Conservation (phyloP, 53 echinoderm and acorn worm genomes). For the Zoroaster sp. region DNA sequence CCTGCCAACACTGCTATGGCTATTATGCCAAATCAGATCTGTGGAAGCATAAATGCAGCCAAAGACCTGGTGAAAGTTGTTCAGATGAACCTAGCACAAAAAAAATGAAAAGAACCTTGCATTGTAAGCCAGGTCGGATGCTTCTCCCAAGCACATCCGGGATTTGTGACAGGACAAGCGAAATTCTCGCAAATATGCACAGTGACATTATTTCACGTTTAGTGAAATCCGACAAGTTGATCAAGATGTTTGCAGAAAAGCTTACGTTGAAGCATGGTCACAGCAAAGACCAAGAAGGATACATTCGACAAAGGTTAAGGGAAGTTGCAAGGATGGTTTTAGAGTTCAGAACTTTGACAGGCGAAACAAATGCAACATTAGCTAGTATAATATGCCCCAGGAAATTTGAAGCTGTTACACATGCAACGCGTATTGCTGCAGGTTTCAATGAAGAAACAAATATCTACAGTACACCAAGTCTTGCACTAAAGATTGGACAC, state of each 20-base stretch:
- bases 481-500: slow-evolving; percentile 68
- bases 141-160: slow-evolving; percentile 43
- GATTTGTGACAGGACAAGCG: slow-evolving; percentile 9
- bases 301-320: slow-evolving; percentile 54
- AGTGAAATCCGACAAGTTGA: slow-evolving; percentile 48
- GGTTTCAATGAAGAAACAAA: slow-evolving; percentile 49
- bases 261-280: slow-evolving; percentile 50
- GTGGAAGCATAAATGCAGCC: slow-evolving; percentile 63
- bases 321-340: slow-evolving; percentile 52
- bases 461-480: slow-evolving; percentile 47
- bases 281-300: slow-evolving; percentile 36
- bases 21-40: slow-evolving; percentile 60
- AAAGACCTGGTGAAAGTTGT: neutral
- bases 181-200: slow-evolving; percentile 41
- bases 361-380: slow-evolving; percentile 47
- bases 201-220: slow-evolving; percentile 29
- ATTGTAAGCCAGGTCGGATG: neutral
- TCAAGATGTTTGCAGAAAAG: slow-evolving; percentile 52
- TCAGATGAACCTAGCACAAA: neutral
- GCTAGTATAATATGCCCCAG: slow-evolving; percentile 55
- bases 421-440: slow-evolving; percentile 34
- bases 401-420: slow-evolving; percentile 54
- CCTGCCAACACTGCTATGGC: slow-evolving; percentile 57
- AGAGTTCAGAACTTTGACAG: slow-evolving; percentile 54
- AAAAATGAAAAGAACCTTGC: neutral